These are phyloP conservation scores for Dryobates pubescens DNA, from an alignment of 2,797 vertebrate species.

Conservation along the genomic window DNA sequence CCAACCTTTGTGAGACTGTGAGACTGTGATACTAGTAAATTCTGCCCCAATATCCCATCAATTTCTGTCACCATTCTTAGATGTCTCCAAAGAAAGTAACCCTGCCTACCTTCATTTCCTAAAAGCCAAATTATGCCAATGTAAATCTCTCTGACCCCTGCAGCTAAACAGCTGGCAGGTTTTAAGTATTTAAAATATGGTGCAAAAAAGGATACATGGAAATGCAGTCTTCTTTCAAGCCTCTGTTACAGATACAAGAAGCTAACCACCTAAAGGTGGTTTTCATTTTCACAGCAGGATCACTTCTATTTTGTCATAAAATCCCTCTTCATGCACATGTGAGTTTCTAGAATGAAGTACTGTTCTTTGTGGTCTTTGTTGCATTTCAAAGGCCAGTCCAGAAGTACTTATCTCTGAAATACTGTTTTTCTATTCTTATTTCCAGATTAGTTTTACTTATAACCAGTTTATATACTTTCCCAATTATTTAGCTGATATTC, in stretches of 20 bases:
- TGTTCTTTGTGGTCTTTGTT: not conserved
- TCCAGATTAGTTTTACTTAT: not conserved
- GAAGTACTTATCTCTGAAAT: not conserved
- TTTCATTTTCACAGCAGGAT: slow-evolving; percentile 13
- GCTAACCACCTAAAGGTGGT: slow-evolving; percentile 22
- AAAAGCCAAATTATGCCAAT: slow-evolving; percentile 35
- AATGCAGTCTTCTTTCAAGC: slow-evolving; percentile 42
- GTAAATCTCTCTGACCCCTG: slow-evolving; percentile 44
- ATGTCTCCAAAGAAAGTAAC: slow-evolving; percentile 31
- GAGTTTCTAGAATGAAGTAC: not conserved
- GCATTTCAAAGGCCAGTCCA: not conserved
- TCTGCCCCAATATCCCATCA: not conserved
- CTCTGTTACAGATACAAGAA: slow-evolving; percentile 8
- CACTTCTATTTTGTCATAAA: not conserved
- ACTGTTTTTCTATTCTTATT: not conserved
- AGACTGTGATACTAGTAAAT: not conserved
- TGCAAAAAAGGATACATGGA: slow-evolving; percentile 35
- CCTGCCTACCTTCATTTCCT: not conserved
- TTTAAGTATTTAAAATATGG: slow-evolving; percentile 42
- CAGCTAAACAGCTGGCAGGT: slow-evolving; percentile 60
- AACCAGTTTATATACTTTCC: not conserved
- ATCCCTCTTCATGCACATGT: not conserved
- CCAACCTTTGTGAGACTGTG: too few relatives aligned
- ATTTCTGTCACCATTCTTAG: not conserved
- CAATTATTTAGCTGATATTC: not conserved